phyloP scores from a whole-genome alignment of 2,797 vertebrate genomes.

The Momotus momota region DNA sequence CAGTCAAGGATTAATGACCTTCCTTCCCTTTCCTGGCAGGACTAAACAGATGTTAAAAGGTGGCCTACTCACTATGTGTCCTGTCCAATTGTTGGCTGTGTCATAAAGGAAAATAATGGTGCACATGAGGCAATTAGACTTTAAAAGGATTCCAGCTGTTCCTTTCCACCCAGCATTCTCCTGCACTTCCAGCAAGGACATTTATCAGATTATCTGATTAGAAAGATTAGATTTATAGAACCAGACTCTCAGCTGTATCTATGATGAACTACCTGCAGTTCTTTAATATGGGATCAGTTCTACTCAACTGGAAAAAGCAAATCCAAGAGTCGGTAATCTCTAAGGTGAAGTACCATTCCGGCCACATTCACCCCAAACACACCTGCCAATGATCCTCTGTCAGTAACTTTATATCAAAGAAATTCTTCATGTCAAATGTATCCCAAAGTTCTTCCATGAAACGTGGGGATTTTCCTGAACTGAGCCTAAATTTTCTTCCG shows the following conservation, averaged over 20 bases:
- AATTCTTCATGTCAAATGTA: background rate
- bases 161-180: background rate
- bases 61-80: background rate
- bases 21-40: background rate
- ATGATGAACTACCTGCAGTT: background rate
- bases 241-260: background rate
- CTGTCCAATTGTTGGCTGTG: background rate
- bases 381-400: background rate
- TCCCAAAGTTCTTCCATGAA: background rate
- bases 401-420: background rate
- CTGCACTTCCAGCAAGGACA: background rate
- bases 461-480: background rate
- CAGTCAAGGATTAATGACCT: background rate
- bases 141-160: constrained; percentile 36
- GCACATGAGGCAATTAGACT: background rate
- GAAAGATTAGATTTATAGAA: constrained; percentile 27
- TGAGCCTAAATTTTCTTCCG: background rate
- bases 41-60: background rate
- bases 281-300: background rate
- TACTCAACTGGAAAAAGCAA: background rate
- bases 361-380: background rate
- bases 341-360: background rate
- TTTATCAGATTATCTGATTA: constrained; percentile 59
- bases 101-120: background rate
- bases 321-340: background rate